Conservation (phyloP, 1,140 invertebrate species). For the Drosophila erecta region DNA sequence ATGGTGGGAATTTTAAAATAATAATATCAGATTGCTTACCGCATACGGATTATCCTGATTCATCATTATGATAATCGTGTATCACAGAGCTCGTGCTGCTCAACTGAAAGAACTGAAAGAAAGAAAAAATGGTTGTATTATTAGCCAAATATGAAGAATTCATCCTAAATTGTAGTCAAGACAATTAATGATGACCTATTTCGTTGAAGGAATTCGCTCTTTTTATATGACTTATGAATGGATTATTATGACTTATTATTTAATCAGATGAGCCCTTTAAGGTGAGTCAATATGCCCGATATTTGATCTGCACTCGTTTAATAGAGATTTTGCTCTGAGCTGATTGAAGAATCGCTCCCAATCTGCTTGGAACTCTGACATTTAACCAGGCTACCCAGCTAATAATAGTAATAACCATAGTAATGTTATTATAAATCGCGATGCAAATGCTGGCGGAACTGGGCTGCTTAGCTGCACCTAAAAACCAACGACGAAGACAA, state of each 20-base stretch:
- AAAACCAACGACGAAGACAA: conserved; percentile 32
- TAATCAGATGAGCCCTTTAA: too few relatives aligned
- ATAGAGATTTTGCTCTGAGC: conserved; percentile 12
- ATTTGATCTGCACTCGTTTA: conserved; percentile 25
- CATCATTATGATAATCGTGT: conserved; percentile 61
- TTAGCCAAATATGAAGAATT: too few relatives aligned
- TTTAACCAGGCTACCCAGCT: conserved; percentile 31
- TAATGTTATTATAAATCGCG: conserved; percentile 56
- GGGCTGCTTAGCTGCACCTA: conserved; percentile 48
- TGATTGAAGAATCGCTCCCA: conserved; percentile 31
- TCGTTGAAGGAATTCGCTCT: too few relatives aligned
- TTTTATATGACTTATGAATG: too few relatives aligned
- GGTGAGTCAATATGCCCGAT: not conserved
- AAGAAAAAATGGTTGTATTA: not conserved
- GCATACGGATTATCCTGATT: conserved; percentile 84
- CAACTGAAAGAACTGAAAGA: conserved; percentile 33
- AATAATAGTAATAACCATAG: conserved; percentile 43
- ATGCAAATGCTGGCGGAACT: conserved; percentile 18
- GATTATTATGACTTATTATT: too few relatives aligned
- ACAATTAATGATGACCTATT: too few relatives aligned
- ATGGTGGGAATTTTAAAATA: conserved; percentile 2
- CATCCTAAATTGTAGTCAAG: too few relatives aligned
- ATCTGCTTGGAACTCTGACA: conserved; percentile 34
- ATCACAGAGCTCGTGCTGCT: conserved; percentile 6
- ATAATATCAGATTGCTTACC: conserved; percentile 63